Evolutionary conservation across 2,888 invertebrate species (phyloP).

Genomic region (Acanthoscelides obtectus): DNA sequence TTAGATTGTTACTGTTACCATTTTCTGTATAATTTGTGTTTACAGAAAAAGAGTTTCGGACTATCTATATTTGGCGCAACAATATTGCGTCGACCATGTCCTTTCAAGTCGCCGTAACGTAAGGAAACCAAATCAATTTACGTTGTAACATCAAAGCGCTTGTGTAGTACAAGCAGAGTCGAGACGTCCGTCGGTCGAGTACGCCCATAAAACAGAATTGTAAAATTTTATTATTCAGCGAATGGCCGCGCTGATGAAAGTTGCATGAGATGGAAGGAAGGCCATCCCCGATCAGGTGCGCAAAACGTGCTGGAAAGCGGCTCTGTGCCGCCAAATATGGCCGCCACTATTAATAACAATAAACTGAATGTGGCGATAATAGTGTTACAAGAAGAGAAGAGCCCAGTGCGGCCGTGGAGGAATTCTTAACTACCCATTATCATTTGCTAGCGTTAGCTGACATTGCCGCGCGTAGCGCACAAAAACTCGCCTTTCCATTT

Average conservation of each 20-base stretch:
- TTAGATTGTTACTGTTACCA: no score
- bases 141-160: constrained; percentile 30
- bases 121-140: constrained; percentile 31
- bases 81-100: neutral
- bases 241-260: constrained; percentile 37
- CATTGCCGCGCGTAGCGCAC: constrained; percentile 25
- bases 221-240: constrained; percentile 45
- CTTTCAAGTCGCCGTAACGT: neutral
- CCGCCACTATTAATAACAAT: constrained; percentile 49
- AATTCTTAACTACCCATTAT: constrained; percentile 47
- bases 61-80: neutral
- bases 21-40: no score
- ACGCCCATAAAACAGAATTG: constrained; percentile 42
- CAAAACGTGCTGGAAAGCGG: constrained; percentile 44
- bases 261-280: constrained; percentile 36
- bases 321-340: constrained; percentile 45
- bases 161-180: constrained; percentile 33
- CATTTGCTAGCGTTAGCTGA: constrained; percentile 44
- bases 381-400: constrained; percentile 44
- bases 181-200: constrained; percentile 32
- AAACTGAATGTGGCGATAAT: constrained; percentile 50
- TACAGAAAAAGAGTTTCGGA: no score
- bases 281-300: constrained; percentile 46
- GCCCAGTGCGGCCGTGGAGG: constrained; percentile 37
- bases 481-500: constrained; percentile 20